phyloP scores from a whole-genome alignment of 2,797 vertebrate species.

The Borostomias antarcticus region DNA sequence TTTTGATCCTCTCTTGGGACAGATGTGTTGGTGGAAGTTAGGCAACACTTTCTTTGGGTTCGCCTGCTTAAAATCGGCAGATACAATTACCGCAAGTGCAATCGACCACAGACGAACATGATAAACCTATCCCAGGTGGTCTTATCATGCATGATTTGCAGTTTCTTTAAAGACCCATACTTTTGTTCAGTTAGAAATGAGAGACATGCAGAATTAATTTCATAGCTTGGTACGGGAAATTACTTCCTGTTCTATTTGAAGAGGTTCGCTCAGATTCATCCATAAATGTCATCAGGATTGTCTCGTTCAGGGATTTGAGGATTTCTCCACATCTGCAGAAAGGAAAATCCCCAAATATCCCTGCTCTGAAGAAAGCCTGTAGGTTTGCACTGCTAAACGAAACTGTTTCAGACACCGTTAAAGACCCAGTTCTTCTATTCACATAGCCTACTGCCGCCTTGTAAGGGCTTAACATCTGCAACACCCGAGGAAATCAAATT shows the following conservation, averaged over 20 bases:
- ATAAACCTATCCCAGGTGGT: too few relatives aligned
- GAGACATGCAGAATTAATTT: neutral
- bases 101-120: too few relatives aligned
- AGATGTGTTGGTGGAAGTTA: too few relatives aligned
- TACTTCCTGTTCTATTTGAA: constrained; percentile 27
- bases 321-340: constrained; percentile 40
- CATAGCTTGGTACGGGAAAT: constrained; percentile 36
- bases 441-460: constrained; percentile 31
- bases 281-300: constrained; percentile 68
- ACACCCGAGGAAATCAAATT: constrained; percentile 73
- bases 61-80: too few relatives aligned
- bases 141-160: too few relatives aligned
- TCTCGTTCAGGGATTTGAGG: constrained; percentile 41
- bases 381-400: constrained; percentile 40
- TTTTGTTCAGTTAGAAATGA: too few relatives aligned
- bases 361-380: constrained; percentile 57
- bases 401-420: constrained; percentile 32
- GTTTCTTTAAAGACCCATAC: too few relatives aligned
- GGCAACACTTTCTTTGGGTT: too few relatives aligned
- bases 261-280: constrained; percentile 24
- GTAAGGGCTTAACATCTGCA: constrained; percentile 60
- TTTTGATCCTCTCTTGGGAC: too few relatives aligned
- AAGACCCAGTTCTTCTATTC: constrained; percentile 16
- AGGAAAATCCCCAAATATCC: constrained; percentile 63
- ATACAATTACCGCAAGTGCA: too few relatives aligned